Conservation (phyloP, 2,113 vertebrate genomes). For the Clinocottus analis region DNA sequence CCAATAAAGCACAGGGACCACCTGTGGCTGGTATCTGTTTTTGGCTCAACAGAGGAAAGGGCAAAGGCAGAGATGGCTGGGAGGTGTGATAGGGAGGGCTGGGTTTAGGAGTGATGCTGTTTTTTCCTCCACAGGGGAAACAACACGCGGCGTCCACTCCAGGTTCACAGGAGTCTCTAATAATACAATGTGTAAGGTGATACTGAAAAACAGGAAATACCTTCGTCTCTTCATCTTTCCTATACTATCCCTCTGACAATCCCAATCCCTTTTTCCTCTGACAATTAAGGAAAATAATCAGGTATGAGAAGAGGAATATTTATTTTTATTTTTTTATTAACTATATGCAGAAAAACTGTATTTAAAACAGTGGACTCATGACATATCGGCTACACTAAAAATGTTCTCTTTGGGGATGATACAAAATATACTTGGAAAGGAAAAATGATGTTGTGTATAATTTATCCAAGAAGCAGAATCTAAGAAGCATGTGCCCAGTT, state of each 20-base stretch:
- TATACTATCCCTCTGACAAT: no score
- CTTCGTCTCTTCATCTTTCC: background rate
- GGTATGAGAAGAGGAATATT: background rate
- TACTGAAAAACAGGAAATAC: slow-evolving; percentile 16
- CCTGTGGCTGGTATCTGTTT: slow-evolving; percentile 76
- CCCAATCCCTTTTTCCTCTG: background rate
- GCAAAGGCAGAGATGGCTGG: slow-evolving; percentile 74
- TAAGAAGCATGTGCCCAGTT: background rate
- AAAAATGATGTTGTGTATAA: background rate
- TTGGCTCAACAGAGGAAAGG: slow-evolving; percentile 71
- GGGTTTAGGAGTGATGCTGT: slow-evolving; percentile 16
- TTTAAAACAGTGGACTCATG: background rate
- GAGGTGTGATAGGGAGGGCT: slow-evolving; percentile 46
- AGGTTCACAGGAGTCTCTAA: slow-evolving; percentile 1
- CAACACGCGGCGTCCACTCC: slow-evolving; percentile 7
- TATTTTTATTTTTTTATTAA: background rate
- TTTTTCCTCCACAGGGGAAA: slow-evolving; percentile 23
- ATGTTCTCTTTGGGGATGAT: background rate
- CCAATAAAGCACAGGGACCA: slow-evolving; percentile 74
- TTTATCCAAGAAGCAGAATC: background rate
- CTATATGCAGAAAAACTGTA: background rate
- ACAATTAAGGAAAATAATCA: background rate
- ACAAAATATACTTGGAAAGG: background rate
- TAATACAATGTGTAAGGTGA: slow-evolving; percentile 11
- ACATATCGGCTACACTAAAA: background rate